phyloP scores from a whole-genome alignment of 1,140 invertebrate genomes.

The Drosophila mojavensis region DNA sequence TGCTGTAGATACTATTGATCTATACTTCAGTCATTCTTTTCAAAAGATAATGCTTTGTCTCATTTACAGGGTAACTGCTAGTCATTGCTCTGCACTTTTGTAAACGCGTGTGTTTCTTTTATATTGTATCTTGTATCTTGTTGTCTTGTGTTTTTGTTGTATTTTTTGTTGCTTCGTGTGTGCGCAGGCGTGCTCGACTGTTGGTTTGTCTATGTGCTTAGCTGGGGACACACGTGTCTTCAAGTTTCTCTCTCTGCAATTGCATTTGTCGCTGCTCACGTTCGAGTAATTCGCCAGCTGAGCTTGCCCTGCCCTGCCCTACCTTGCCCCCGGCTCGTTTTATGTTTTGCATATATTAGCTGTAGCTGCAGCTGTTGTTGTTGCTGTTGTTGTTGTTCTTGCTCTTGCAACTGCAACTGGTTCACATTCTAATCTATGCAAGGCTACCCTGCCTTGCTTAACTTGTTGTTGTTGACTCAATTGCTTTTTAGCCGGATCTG shows the following conservation, averaged over 20 bases:
- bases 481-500: slow-evolving; percentile 26
- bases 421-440: slow-evolving; percentile 56
- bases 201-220: not conserved
- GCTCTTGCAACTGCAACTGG: slow-evolving; percentile 27
- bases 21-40: not conserved
- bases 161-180: slow-evolving; percentile 15
- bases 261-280: slow-evolving; percentile 12
- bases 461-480: slow-evolving; percentile 43
- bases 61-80: not conserved
- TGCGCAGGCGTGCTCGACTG: slow-evolving; percentile 70
- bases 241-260: slow-evolving; percentile 1
- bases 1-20: no score
- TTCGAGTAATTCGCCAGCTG: slow-evolving; percentile 26
- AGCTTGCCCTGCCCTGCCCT: not conserved
- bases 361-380: no score
- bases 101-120: slow-evolving; percentile 13
- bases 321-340: not conserved
- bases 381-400: no score
- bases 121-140: slow-evolving; percentile 52
- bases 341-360: slow-evolving; percentile 14
- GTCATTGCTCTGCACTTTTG: not conserved
- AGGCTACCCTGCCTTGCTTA: slow-evolving; percentile 16
- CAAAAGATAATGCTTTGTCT: no score
- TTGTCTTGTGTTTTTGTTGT: not conserved
- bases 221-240: slow-evolving; percentile 41